phyloP scores from a whole-genome alignment of 2,113 vertebrate genomes.

The Bombycilla garrulus region DNA sequence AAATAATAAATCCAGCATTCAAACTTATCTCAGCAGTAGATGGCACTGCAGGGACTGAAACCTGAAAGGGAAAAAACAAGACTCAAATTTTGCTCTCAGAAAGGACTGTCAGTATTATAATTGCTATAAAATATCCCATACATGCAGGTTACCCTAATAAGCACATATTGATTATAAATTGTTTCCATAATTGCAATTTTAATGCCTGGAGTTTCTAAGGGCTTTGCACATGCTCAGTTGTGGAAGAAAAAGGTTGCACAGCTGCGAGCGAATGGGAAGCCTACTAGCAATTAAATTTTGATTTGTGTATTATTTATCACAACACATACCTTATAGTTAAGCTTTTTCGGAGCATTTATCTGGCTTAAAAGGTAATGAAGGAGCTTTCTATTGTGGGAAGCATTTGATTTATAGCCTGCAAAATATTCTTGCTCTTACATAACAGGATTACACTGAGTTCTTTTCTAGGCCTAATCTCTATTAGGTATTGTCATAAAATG shows the following conservation, averaged over 20 bases:
- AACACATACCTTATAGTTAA: neutral
- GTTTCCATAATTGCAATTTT: constrained; percentile 17
- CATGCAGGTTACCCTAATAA: constrained; percentile 9
- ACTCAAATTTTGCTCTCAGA: neutral
- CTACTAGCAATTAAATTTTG: neutral
- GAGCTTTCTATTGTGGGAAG: neutral
- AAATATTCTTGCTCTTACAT: neutral
- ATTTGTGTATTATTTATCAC: neutral
- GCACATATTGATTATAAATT: neutral
- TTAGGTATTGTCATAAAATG: constrained; percentile 3
- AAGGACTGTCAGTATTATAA: neutral
- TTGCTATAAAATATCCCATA: neutral
- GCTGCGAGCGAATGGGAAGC: neutral
- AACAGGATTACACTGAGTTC: neutral
- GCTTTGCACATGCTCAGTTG: neutral
- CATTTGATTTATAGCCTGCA: neutral
- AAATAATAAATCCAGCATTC: neutral
- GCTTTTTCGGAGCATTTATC: neutral
- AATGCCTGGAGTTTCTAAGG: neutral
- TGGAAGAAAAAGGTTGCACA: neutral
- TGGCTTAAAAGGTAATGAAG: neutral
- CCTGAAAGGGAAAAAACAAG: neutral
- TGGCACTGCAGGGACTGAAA: constrained; percentile 62
- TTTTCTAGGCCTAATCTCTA: constrained; percentile 8
- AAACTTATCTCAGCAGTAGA: constrained; percentile 42